Evolutionary conservation across 2,797 vertebrate species (phyloP), one percentile per base, ranked within the genome.

Genomic region (Crypturellus tataupa): DNA sequence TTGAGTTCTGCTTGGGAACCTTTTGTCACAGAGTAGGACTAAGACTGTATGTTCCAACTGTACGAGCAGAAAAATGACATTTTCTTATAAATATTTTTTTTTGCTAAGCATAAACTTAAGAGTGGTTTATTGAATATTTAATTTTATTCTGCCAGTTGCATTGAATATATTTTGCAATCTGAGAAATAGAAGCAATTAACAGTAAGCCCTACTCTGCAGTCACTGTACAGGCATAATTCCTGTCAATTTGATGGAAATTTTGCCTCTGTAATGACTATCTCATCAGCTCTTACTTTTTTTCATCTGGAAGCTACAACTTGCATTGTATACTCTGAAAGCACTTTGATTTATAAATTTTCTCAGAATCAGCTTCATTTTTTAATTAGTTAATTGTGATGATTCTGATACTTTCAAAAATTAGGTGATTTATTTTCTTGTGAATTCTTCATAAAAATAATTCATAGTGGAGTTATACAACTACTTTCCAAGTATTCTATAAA

Each of bases 201-300:
- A 95, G 70, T 93, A 76, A 94, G 59, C 72, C 16, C 31, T 49
- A 81, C 73, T 92, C 73, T 89, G 72, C 89, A 93, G 59, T 70
- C 63, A 49, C 80, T 68, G 80, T 93, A 79, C 53, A 76, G n/a
- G 9, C 69, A 87, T 92, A 96, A 95, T 85, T 93, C 81, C 94
- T 93, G 92, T 94, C 93, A 94, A 63, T 81, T 71, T 94, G 88
- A 96, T 83, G 82, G 95, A 89, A 95, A 84, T 93, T 91, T 93
- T 92, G 69, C 77, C 39, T 5, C 19, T 90, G 78, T 92, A 85
- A 89, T 91, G 42, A 56, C 51, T 17, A 13, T 59, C 73, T 85
- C 67, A 62, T 59, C 31, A 51, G 7, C 80, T 83, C 69, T 87
- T 87, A 79, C 37, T 91, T 79, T 79, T 79, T 83, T 89, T 89